Evolutionary conservation across 2,113 vertebrate genomes (phyloP), one percentile per base, ranked within the genome.

Genomic region (Hippocampus barbouri): DNA sequence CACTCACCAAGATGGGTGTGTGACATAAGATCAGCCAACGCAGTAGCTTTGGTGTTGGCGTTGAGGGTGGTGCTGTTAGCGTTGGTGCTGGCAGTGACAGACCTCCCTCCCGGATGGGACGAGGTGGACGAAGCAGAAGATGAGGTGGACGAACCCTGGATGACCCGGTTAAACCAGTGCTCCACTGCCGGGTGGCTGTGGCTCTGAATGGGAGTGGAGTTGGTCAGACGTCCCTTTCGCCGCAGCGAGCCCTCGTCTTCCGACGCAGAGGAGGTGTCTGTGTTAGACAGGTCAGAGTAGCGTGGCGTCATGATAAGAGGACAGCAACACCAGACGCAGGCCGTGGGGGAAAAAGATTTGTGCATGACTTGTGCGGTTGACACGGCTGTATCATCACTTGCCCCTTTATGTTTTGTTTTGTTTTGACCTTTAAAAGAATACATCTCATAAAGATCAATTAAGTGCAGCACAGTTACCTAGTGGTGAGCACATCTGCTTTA

Each of bases 201-300:
- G 72, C 85, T 91, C 81, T 94, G 96, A 90, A 94, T 94, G 81
- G 93, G 92, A 63, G 95, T 93, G 85, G 95, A 96, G 73, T 91
- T 89, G 90, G 93, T 81, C 84, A 95, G 91, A 86, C 92, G 95
- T 91, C 94, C 94, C 69, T 94, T 95, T 77, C 92, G 95, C 77
- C 93, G 94, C 76, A 96, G 94, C 66, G 96, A 96, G 83, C 96
- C 95, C 92, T 98, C 97, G 88, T 98, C 97, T 93, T 98, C 97
- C 60, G 97, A 98, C 62, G 97, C 95, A 69, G 97, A 98, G 63
- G 97, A 98, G 49, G 97, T 98, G 94, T 98, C 97, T 98, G 95
- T 79, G 86, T 91, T 94, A 74, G 79, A 85, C 74, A 88, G 81
- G 53, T 56, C 53, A 56, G 21, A 56, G 53, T 23, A 56, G 53